Evolutionary conservation across 1,140 invertebrate genomes (phyloP), one percentile per base, ranked within the genome.

Genomic region (Oscheius sp.): DNA sequence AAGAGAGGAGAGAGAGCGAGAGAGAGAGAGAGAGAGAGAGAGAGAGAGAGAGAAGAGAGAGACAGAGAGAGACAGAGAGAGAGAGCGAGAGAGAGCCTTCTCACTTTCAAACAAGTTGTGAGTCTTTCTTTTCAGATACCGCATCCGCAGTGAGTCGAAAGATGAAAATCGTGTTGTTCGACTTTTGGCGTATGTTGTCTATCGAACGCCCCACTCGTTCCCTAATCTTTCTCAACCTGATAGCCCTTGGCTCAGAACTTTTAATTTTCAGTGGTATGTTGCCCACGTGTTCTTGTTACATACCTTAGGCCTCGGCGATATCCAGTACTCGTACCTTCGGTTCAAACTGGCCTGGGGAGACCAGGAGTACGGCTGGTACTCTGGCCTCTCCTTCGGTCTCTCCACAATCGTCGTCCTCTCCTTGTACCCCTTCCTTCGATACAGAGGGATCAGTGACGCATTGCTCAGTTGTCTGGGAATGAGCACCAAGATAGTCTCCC

Each of bases 341-440:
- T 77, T 77, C 45, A 59, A 66, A 45, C 45, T 77, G 35, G 18
- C 61, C 20, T 77, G 74, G 74, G 74, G 69, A 42, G 76, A 77
- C 55, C 65, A 72, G 68, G 28, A 70, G 46, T 77, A 74, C 34
- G 76, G 76, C 23, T 76, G 75, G 74, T 77, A 77, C 61, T 61
- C 46, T 29, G 74, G 74, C 15, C 62, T 77, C 4, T 66, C 63
- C 2, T 73, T 64, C 42, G 68, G 66, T n/a, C 61, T 75, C 23
- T 64, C 46, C n/a, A 77, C 76, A 7, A 31, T 67, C 10, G 63
- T 59, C 15, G 76, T 77, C 10, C 15, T 82, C 35, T 61, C 83
- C 45, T 35, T 83, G 10, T 81, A 82, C 66, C 76, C 75, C 0
- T 79, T 74, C 38, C 29, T 81, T 20, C 80, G 76, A 28, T 76